phyloP scores from a whole-genome alignment of 2,888 invertebrate species.

The Pyrocoelia pectoralis region DNA sequence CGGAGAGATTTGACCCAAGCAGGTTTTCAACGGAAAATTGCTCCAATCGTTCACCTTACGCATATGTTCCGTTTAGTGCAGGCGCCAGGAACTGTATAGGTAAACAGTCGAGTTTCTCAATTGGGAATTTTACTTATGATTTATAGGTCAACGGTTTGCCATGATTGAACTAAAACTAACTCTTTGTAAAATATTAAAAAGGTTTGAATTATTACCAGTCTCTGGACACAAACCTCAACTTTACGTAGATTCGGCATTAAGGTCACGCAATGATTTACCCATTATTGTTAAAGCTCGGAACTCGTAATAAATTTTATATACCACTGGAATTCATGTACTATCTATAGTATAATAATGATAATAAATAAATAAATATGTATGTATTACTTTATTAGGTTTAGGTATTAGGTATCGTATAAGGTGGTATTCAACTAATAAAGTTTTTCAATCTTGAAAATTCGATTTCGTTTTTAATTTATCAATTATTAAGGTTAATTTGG shows the following conservation, averaged over 20 bases:
- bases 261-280: conserved; percentile 60
- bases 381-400: too few relatives aligned
- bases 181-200: conserved; percentile 62
- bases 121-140: not conserved
- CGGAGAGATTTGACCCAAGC: conserved; percentile 64
- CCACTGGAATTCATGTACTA: too few relatives aligned
- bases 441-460: too few relatives aligned
- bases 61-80: conserved; percentile 52
- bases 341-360: too few relatives aligned
- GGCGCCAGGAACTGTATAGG: conserved; percentile 15
- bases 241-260: conserved; percentile 60
- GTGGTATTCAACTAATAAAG: too few relatives aligned
- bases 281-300: conserved; percentile 49
- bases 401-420: too few relatives aligned
- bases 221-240: conserved; percentile 58
- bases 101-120: too few relatives aligned
- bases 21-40: conserved; percentile 60
- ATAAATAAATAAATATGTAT: too few relatives aligned
- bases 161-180: conserved; percentile 64
- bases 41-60: conserved; percentile 59
- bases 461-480: too few relatives aligned
- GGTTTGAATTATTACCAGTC: conserved; percentile 53
- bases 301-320: too few relatives aligned
- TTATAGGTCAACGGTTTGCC: conserved; percentile 59
- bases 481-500: too few relatives aligned